phyloP scores from a whole-genome alignment of 2,113 vertebrate genomes.

The Oostethus manadensis region DNA sequence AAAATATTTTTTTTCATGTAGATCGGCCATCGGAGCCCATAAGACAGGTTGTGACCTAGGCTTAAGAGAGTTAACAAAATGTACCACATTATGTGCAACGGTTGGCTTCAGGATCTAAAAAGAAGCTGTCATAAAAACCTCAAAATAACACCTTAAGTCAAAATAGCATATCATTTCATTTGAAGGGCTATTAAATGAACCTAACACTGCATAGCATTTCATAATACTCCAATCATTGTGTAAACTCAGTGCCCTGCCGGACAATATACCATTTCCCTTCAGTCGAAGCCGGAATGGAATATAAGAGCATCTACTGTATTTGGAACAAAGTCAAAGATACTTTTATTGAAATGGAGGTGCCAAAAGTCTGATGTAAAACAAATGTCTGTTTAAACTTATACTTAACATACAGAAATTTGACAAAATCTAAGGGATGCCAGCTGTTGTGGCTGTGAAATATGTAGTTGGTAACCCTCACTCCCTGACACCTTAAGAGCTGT shows the following conservation, averaged over 20 bases:
- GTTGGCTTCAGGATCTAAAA: neutral
- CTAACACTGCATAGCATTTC: neutral
- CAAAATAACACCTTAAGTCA: too few relatives aligned
- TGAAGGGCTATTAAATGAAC: conserved; percentile 1
- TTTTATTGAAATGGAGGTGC: neutral
- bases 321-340: neutral
- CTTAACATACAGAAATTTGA: neutral
- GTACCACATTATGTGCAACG: neutral
- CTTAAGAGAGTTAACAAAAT: neutral
- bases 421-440: too few relatives aligned
- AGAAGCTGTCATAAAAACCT: neutral
- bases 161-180: conserved; percentile 2
- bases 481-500: too few relatives aligned
- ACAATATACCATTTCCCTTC: neutral
- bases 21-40: too few relatives aligned
- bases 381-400: neutral
- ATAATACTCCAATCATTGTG: neutral
- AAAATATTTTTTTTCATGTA: too few relatives aligned
- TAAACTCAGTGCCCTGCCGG: neutral
- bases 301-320: neutral
- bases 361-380: neutral
- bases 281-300: neutral
- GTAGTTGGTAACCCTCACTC: too few relatives aligned
- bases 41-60: too few relatives aligned
- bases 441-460: too few relatives aligned